A percentile compares a stretch with the other conserved stretches of the same genome.
phyloP scores from a whole-genome alignment of 2,888 invertebrate genomes.

The Acanthoscelides obtectus region DNA sequence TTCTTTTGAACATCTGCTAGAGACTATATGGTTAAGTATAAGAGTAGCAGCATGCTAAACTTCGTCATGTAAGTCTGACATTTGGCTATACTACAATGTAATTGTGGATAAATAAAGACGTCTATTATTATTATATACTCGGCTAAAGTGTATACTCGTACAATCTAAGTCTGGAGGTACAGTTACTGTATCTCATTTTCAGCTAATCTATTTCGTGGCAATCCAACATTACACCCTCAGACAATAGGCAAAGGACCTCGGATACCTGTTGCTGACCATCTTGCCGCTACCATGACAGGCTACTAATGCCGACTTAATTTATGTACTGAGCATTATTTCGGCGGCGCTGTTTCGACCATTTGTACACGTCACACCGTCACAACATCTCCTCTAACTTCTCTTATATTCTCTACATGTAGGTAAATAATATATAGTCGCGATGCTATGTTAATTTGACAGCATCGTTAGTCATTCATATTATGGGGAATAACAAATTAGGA shows the following conservation, averaged over 20 bases:
- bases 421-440: not conserved
- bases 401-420: not conserved
- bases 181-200: not conserved
- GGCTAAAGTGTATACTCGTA: no score
- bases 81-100: no score
- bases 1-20: no score
- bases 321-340: not conserved
- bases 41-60: no score
- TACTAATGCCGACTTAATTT: not conserved
- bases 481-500: not conserved
- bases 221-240: not conserved
- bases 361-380: not conserved
- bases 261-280: not conserved
- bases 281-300: not conserved
- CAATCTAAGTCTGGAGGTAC: no score
- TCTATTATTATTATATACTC: no score
- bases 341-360: not conserved
- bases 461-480: not conserved
- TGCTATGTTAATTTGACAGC: not conserved
- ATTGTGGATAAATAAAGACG: no score
- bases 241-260: not conserved
- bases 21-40: no score
- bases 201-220: not conserved
- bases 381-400: not conserved
- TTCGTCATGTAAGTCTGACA: no score